phyloP scores from a whole-genome alignment of 1,140 invertebrate genomes.

The Drosophila setifemur region DNA sequence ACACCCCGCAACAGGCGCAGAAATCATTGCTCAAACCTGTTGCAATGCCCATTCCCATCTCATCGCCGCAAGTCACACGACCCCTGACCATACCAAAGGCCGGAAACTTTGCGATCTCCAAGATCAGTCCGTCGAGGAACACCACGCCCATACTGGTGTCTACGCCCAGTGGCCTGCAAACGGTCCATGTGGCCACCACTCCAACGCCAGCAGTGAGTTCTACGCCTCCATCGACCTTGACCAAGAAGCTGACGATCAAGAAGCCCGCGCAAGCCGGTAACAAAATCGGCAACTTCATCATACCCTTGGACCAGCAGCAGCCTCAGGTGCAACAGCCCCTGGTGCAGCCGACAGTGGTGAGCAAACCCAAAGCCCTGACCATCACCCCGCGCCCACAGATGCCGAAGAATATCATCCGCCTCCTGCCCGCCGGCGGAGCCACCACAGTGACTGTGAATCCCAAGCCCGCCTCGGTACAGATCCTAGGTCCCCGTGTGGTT shows the following conservation, averaged over 20 bases:
- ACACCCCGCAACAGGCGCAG: slow-evolving; percentile 30
- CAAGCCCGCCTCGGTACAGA: slow-evolving; percentile 53
- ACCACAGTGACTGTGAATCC: not conserved
- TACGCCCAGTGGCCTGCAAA: slow-evolving; percentile 73
- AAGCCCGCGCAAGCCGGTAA: slow-evolving; percentile 27
- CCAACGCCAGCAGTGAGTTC: slow-evolving; percentile 31
- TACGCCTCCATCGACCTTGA: not conserved
- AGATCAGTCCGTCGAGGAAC: slow-evolving; percentile 43
- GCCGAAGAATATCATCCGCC: slow-evolving; percentile 66
- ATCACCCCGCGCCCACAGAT: slow-evolving; percentile 56
- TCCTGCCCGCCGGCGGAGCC: slow-evolving; percentile 44
- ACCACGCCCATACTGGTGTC: slow-evolving; percentile 78
- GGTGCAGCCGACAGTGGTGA: slow-evolving; percentile 7
- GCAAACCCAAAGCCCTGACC: slow-evolving; percentile 15
- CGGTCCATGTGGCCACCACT: slow-evolving; percentile 76
- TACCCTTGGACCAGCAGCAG: slow-evolving; percentile 55
- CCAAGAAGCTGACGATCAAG: slow-evolving; percentile 65
- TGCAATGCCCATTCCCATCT: slow-evolving; percentile 4
- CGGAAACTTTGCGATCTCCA: slow-evolving; percentile 33
- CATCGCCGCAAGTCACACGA: slow-evolving; percentile 13
- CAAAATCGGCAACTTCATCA: slow-evolving; percentile 44
- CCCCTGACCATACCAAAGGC: slow-evolving; percentile 2
- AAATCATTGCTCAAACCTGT: slow-evolving; percentile 71
- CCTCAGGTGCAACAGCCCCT: slow-evolving; percentile 21
- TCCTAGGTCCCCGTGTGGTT: slow-evolving; percentile 66